Evolutionary conservation across 2,113 vertebrate species (phyloP), one percentile per base, ranked within the genome.

Genomic region (Xiphorhynchus elegans): DNA sequence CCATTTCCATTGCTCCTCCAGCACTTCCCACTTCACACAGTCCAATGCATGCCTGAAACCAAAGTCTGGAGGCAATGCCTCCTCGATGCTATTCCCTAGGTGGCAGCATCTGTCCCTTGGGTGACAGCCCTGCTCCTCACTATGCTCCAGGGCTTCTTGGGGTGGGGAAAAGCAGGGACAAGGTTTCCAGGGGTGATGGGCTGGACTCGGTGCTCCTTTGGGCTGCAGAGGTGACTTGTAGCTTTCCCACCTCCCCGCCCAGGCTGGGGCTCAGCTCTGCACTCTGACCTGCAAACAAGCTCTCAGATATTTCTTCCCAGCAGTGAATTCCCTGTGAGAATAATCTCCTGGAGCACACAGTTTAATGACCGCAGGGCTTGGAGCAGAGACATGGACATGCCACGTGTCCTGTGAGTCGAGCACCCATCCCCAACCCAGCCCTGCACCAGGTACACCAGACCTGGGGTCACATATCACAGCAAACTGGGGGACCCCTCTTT

Each of bases 1-100:
- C 70, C 13, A 2, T 33, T 19, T n/a, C 52, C 53, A 42, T 19
- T 47, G 0, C 17, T 16, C 29, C 33, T 49, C 25, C 37, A 12
- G 8, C 3, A 2, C 29, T 23, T 42, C 47, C 10, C 6, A 20
- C 20, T 2, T 40, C 13, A 18, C 3, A 1, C 7, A 26, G 33
- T 14, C 35, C 11, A 28, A 29, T 10, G 16, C 21, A 33, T 46
- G 40, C 12, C 25, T 2, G 1, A 35, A 33, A 58, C 4, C 21
- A 3, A 40, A 35, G 21, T 7, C 40, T 10, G 35, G 46, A 68
- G 46, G 46, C 46, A 56, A 60, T 47, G 39, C 9, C 42, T 53
- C 25, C 12, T 3, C 0, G 0, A 47, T 40, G 59, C 29, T 8
- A 2, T 50, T 55, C 16, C 53, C 29, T 3, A 8, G 66, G 21